A percentile compares a stretch with the other conserved stretches of the same genome.
Evolutionary conservation across 2,113 vertebrate species (phyloP).

Genomic region (Junco hyemalis): DNA sequence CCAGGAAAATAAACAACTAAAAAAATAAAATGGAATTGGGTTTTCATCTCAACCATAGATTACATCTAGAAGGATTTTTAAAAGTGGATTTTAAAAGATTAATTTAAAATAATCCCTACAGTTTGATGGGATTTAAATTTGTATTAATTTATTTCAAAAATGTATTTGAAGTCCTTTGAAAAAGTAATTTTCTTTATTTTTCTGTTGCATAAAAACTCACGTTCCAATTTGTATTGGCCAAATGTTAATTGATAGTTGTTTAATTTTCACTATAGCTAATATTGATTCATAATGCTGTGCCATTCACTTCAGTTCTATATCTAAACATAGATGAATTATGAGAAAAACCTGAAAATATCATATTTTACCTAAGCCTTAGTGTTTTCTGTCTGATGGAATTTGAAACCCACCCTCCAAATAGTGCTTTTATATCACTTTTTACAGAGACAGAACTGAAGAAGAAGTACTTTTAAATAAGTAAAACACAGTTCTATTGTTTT

Average conservation of each 20-base stretch:
- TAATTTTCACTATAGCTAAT: background rate
- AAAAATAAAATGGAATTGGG: conserved; percentile 34
- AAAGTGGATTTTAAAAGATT: conserved; percentile 64
- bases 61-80: conserved; percentile 54
- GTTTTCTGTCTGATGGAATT: background rate
- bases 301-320: background rate
- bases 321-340: background rate
- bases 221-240: background rate
- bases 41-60: conserved; percentile 39
- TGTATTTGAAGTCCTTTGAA: background rate
- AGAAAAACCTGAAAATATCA: background rate
- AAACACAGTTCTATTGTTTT: background rate
- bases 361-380: background rate
- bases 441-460: background rate
- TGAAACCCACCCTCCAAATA: background rate
- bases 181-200: conserved; percentile 9
- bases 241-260: background rate
- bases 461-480: background rate
- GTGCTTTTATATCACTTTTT: background rate
- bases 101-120: conserved; percentile 51
- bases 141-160: conserved; percentile 42
- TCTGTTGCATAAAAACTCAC: background rate
- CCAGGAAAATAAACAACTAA: conserved; percentile 8
- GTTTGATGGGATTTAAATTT: conserved; percentile 22
- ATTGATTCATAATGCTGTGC: background rate